Evolutionary conservation across 2,888 invertebrate species (phyloP).

Genomic region (Agrotis ipsilon): DNA sequence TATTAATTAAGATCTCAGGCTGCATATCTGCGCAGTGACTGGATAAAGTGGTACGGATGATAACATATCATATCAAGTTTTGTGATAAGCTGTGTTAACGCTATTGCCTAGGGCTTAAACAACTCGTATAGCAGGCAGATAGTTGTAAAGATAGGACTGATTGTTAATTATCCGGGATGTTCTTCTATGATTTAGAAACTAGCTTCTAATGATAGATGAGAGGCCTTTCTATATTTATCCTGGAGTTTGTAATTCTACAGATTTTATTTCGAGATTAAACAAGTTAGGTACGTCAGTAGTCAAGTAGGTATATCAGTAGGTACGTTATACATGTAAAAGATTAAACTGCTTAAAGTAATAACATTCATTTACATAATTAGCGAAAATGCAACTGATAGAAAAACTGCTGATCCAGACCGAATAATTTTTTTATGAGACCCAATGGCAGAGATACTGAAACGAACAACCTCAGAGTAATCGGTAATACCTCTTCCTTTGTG

Average conservation of each 20-base stretch:
- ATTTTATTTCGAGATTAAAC: neutral
- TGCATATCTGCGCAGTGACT: slow-evolving; percentile 18
- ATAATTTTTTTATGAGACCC: too few relatives aligned
- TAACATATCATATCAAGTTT: slow-evolving; percentile 54
- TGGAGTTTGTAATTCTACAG: neutral
- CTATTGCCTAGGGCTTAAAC: neutral
- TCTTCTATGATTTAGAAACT: neutral
- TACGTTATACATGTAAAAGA: too few relatives aligned
- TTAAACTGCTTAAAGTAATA: too few relatives aligned
- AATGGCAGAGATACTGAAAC: too few relatives aligned
- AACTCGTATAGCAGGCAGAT: neutral
- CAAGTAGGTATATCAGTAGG: too few relatives aligned
- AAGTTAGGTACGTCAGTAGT: neutral
- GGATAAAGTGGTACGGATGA: slow-evolving; percentile 35
- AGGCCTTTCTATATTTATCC: neutral
- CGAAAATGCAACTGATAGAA: too few relatives aligned
- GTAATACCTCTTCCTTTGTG: too few relatives aligned
- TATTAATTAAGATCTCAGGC: slow-evolving; percentile 48
- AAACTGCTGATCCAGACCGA: too few relatives aligned
- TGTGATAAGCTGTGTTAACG: slow-evolving; percentile 17
- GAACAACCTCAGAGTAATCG: too few relatives aligned
- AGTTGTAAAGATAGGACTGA: slow-evolving; percentile 4
- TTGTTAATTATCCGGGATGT: slow-evolving; percentile 17
- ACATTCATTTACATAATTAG: too few relatives aligned
- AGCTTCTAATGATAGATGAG: neutral